Base-by-base conservation (phyloP, 1,140 invertebrate genomes). In the Notospermus geniculatus region DNA sequence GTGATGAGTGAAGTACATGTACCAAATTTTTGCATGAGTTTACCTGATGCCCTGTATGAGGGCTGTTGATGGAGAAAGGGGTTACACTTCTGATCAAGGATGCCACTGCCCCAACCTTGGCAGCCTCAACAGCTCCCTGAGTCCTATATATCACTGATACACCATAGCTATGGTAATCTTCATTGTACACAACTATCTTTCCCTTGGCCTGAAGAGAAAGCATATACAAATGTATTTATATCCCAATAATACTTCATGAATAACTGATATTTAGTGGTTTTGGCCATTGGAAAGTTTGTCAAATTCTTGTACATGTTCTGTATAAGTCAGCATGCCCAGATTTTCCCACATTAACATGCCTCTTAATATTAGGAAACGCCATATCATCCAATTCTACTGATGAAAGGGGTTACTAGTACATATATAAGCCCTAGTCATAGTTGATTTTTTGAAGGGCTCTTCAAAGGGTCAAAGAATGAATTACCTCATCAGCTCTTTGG, bases 121-220 rank as follows among this genome's bases (percentile, higher is more conserved):
- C 84, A 29, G 82, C 75, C 25, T 67, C 63, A 0, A 63, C 70
- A 1, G 90, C 89, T 45, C 86, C 88, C 1, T 66, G 27, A 11
- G 64, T 61, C 67, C 88, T 77, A 71, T 90, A 91, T 32, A 65
- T 25, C 0, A 87, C 86, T 1, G 87, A 86, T 72, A 83, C 71
- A 0, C 84, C 84, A 69, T 92, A 91, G 2, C 77, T 81, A 11
- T 83, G 77, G 69, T 80, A 91, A 29, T 85, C 77, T 70, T 89
- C 81, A 77, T 89, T 89, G 72, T 85, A 91, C 0, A 91, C 84
- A 2, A 91, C 87, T 53, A 92, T 91, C 82, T 91, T 91, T 32
- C 88, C 89, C 58, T 73, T 69, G 9, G 66, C 83, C 83, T 85
- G 62, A 17, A 70, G 23, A 29, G 30, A 29, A 28, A 45, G 7